These are phyloP conservation scores for Hapalemur alaotrensis DNA, from an alignment of 2,797 vertebrate species.

Conservation along the genomic window DNA sequence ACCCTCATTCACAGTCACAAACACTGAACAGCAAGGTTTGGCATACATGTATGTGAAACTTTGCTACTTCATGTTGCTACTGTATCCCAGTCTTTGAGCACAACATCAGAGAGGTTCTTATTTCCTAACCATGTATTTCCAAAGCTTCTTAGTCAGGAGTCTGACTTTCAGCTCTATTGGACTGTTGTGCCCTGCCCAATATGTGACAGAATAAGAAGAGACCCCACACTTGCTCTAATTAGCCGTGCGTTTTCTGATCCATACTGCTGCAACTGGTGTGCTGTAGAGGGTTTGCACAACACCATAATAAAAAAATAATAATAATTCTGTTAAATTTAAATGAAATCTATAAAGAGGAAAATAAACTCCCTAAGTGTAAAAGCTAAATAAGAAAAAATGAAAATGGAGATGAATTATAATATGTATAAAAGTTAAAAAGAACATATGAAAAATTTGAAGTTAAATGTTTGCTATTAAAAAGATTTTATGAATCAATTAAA, in stretches of 20 bases:
- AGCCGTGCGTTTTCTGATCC: neutral
- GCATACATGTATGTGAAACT: neutral
- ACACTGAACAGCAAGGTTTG: neutral
- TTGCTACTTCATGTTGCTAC: neutral
- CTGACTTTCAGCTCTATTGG: neutral
- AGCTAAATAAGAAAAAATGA: neutral
- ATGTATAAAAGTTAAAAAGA: neutral
- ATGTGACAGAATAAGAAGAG: neutral
- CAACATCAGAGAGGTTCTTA: neutral
- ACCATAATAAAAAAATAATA: neutral
- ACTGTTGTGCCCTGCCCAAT: neutral
- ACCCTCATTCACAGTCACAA: neutral
- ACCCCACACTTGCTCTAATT: neutral
- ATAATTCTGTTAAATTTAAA: neutral
- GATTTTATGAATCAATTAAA: neutral
- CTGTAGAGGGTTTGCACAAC: neutral
- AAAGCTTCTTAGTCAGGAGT: neutral
- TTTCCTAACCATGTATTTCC: neutral
- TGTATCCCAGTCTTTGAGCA: neutral
- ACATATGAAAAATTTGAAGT: neutral
- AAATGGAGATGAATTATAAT: neutral
- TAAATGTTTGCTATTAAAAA: neutral
- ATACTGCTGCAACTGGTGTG: neutral
- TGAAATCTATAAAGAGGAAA: neutral
- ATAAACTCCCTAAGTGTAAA: neutral